Percentiles rank a stretch among this genome's conserved stretches.
These are phyloP conservation scores for Protobothrops mucrosquamatus DNA, from an alignment of 2,113 vertebrate genomes.

Conservation along the genomic window DNA sequence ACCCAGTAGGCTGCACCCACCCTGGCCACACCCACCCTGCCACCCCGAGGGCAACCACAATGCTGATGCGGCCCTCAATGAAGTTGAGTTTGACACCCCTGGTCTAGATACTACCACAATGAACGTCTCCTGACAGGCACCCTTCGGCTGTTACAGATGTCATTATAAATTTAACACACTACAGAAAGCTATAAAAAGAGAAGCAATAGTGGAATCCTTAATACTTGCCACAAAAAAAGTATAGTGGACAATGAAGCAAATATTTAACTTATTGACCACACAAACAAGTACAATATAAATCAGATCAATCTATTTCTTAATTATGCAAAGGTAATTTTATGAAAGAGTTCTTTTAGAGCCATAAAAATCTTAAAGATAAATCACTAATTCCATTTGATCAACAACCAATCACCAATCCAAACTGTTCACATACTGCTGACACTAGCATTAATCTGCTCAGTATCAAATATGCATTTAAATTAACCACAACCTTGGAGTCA, in stretches of 20 bases:
- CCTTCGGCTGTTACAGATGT: background rate
- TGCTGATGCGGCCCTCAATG: no score
- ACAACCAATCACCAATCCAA: background rate
- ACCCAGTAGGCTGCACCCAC: no score
- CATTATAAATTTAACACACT: background rate
- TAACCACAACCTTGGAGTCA: background rate
- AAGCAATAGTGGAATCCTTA: background rate
- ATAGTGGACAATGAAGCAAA: background rate
- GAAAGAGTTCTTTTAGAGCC: background rate
- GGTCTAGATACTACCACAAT: background rate
- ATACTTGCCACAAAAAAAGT: background rate
- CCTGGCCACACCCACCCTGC: no score
- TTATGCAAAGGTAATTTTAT: background rate
- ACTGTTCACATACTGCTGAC: background rate
- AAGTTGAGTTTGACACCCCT: no score
- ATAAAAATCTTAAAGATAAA: background rate
- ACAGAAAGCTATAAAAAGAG: background rate
- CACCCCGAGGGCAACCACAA: no score
- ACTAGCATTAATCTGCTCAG: background rate
- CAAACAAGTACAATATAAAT: background rate
- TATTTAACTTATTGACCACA: background rate
- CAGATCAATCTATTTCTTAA: background rate
- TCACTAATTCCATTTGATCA: background rate
- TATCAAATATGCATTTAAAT: background rate
- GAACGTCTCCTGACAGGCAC: background rate